Evolutionary conservation across 2,113 vertebrate genomes (phyloP), one percentile per base, ranked within the genome.

Genomic region (Apistogramma diplotaenia): DNA sequence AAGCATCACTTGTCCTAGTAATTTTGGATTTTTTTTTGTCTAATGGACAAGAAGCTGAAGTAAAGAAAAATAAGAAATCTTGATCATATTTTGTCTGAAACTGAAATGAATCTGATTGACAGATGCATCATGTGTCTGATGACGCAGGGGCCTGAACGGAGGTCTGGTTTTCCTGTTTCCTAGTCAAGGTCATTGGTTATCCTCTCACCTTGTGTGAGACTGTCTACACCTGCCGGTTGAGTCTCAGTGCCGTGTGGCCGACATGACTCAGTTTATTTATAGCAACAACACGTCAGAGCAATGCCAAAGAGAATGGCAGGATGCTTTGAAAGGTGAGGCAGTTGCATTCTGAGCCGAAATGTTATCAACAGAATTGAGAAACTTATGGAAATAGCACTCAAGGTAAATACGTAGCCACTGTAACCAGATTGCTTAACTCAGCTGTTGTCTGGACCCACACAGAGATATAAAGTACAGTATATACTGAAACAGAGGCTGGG

Each of bases 281-380:
- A 29, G 65, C 65, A 70, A 70, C 43, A 70, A 70, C 49, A 51
- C 53, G 84, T 75, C 81, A 59, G 67, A 88, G 60, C 73, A 54
- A 60, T 85, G 76, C 78, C 79, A 65, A 33, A 80, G 70, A 79
- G 89, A 91, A 91, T 84, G 80, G 57, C 70, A 85, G 79, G 79
- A 74, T 54, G 58, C 40, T 78, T 76, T 87, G 49, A 85, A 58
- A 78, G 60, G 74, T 74, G 40, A 56, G 46, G 57, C 21, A 75
- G 67, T 56, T 62, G 60, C 65, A 57, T 83, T 62, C 57, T 54
- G 59, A 76, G 27, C 53, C 67, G 53, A 15, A 60, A 25, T 61
- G 8, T 78, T 77, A 70, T 55, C 71, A 74, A 16, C 0, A 74
- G 51, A 25, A 9, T 70, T 23, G 27, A 18, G 25, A 2, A 5